phyloP scores from a whole-genome alignment of 2,888 invertebrate genomes.

The Athetis lepigone region DNA sequence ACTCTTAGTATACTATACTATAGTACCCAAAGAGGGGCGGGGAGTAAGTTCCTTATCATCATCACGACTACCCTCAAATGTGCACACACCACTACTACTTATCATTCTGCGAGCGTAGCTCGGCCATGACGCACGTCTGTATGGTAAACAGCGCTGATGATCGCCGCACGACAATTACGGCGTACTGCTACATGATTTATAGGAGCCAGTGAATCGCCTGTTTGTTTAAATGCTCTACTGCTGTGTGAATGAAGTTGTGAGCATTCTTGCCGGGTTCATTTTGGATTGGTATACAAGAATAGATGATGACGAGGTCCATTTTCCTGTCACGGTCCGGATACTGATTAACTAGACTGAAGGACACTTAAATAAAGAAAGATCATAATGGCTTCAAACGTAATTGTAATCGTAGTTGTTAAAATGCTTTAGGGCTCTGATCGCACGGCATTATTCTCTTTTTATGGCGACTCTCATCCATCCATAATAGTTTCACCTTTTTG shows the following conservation, averaged over 20 bases:
- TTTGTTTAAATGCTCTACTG: constrained; percentile 28
- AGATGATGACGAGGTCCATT: background rate
- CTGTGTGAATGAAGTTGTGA: constrained; percentile 34
- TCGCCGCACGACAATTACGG: constrained; percentile 60
- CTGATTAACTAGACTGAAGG: background rate
- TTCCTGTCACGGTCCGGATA: background rate
- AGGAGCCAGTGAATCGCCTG: constrained; percentile 15
- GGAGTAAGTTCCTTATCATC: background rate
- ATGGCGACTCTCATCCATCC: too few species aligned
- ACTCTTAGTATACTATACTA: too few species aligned
- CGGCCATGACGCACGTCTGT: constrained; percentile 60
- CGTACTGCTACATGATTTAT: constrained; percentile 53
- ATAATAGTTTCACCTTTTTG: too few species aligned
- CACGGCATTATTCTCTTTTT: too few species aligned
- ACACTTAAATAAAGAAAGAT: background rate
- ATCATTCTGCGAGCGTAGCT: constrained; percentile 44
- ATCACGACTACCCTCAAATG: constrained; percentile 35
- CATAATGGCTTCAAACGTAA: background rate
- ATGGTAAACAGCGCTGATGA: constrained; percentile 52
- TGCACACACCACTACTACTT: constrained; percentile 32
- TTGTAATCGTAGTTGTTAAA: too few species aligned
- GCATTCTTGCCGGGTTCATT: constrained; percentile 32
- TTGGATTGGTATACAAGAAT: constrained; percentile 14
- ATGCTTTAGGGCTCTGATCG: too few species aligned
- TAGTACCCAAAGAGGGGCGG: too few species aligned